Evolutionary conservation across 2,113 vertebrate species (phyloP), one percentile per base, ranked within the genome.

Genomic region (Edolisoma coerulescens): DNA sequence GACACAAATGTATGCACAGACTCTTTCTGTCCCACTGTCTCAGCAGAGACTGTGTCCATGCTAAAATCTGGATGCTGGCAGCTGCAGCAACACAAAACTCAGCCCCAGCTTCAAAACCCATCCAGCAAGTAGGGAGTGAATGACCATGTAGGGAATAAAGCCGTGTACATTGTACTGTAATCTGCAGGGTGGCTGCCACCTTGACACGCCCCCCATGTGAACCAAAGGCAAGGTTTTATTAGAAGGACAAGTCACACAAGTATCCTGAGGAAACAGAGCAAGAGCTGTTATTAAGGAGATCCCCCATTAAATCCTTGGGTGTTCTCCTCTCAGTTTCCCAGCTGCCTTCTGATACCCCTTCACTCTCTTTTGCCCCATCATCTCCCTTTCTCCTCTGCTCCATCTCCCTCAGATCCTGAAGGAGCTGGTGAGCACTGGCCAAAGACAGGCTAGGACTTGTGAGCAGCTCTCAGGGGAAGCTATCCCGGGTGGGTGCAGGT

Each of bases 1-100:
- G 49, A 10, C 75, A 41, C 21, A 32, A 57, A 56, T 1, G 1
- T 28, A 7, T 6, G 24, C 0, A 0, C 61, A 73, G 59, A 8
- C 35, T 14, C 3, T 47, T 94, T 64, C 80, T 64, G 23, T 13
- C 18, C 63, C 10, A 5, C 24, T 53, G 7, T 33, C 63, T 77
- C 11, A 1, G 44, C 64, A 84, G 85, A 60, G 16, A 18, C 42
- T 33, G 8, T 7, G 2, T 39, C 68, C 37, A 10, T 44, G 8
- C 41, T 47, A 22, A 84, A 76, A 41, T 16, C 71, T 77, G 83
- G 42, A 3, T 85, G 73, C 54, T 53, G 67, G 47, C 54, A 78
- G 42, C 39, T 67, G 20, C 67, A 76, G 74, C 49, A 79, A 12
- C 32, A 33, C 2, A 3, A 69, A 85, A 61, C 17, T 73, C 2